A percentile compares a stretch with the other conserved stretches of the same genome.
These are phyloP conservation scores for Zoanthus sansibaricus DNA, from an alignment of 92 coral and sea anemone genomes.

Conservation along the genomic window DNA sequence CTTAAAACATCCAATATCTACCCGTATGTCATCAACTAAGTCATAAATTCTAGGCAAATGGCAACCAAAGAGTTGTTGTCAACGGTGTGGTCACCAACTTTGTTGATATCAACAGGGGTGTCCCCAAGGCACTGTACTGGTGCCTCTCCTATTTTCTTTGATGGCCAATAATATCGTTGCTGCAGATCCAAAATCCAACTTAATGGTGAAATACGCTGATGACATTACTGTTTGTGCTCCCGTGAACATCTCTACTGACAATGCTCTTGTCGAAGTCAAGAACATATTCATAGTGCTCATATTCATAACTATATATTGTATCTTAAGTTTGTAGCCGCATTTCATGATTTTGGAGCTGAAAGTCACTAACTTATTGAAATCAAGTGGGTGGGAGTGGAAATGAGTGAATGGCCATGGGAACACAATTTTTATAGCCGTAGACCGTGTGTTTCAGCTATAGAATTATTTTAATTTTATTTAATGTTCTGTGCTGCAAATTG, in stretches of 20 bases:
- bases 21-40: neutral
- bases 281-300: no score
- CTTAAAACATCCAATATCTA: no score
- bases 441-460: no score
- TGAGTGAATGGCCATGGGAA: no score
- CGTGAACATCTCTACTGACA: neutral
- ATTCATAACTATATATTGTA: no score
- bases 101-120: neutral
- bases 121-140: neutral
- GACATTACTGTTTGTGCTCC: neutral
- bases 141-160: neutral
- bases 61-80: neutral
- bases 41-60: neutral
- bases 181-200: neutral
- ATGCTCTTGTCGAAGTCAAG: neutral
- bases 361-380: no score
- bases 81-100: neutral
- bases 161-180: neutral
- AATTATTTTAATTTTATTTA: no score
- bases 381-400: no score
- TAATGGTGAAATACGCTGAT: neutral
- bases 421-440: no score
- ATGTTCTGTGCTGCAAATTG: no score
- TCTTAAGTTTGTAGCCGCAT: no score
- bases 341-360: no score